These are phyloP conservation scores for Eubasilissa regina DNA, from an alignment of 1,140 invertebrate species.

Conservation along the genomic window DNA sequence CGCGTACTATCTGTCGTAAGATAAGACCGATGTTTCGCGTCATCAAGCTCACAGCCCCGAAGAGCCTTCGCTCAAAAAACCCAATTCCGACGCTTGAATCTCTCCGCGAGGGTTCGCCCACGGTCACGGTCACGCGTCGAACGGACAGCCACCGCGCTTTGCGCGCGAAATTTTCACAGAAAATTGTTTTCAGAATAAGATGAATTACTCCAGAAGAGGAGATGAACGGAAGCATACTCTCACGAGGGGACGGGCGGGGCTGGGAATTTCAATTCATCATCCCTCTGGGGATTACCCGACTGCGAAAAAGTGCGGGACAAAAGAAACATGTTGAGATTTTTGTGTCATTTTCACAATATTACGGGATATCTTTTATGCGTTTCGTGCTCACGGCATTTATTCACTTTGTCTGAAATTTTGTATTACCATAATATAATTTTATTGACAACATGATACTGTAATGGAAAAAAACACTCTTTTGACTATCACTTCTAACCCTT, in stretches of 20 bases:
- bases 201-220: slow-evolving; percentile 29
- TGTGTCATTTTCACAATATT: slow-evolving; percentile 33
- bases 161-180: slow-evolving; percentile 29
- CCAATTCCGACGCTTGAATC: neutral
- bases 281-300: slow-evolving; percentile 33
- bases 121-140: slow-evolving; percentile 7
- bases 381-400: slow-evolving; percentile 10
- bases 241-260: neutral
- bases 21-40: too few relatives aligned
- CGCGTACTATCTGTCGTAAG: too few relatives aligned
- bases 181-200: slow-evolving; percentile 49
- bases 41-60: too few relatives aligned
- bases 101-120: neutral
- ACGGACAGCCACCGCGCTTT: neutral
- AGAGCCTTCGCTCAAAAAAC: neutral
- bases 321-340: slow-evolving; percentile 37
- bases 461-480: too few relatives aligned
- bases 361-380: neutral
- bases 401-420: too few relatives aligned
- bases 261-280: slow-evolving; percentile 43
- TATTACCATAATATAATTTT: too few relatives aligned
- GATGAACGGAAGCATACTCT: neutral
- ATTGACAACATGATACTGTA: too few relatives aligned
- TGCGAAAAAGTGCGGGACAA: slow-evolving; percentile 36
- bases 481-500: too few relatives aligned